Conservation (phyloP, 1,140 invertebrate species). For the Drosophila bocki region DNA sequence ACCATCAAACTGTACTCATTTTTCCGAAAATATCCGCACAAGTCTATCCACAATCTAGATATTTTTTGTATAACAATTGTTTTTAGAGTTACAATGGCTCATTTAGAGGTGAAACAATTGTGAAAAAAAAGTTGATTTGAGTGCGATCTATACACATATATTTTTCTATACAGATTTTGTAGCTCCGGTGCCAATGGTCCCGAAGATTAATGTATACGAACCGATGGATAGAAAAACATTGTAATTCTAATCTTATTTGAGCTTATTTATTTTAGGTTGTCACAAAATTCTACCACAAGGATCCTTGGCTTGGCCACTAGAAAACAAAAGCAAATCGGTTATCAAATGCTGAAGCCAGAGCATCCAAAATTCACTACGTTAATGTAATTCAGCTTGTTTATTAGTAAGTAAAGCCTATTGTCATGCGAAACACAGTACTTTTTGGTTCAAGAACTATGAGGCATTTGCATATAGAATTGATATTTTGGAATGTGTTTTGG, state of each 20-base stretch:
- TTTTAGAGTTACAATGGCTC: no score
- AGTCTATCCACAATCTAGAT: no score
- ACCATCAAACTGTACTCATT: no score
- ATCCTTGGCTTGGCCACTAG: neutral
- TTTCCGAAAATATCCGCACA: no score
- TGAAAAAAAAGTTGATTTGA: no score
- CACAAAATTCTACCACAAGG: neutral
- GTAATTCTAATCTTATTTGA: neutral
- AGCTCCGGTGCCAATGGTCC: no score
- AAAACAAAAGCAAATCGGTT: neutral
- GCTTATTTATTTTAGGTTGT: neutral
- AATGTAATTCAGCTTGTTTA: conserved; percentile 34
- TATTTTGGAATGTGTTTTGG: conserved; percentile 54
- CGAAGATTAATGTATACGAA: neutral
- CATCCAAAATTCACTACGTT: neutral
- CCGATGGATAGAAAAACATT: no score
- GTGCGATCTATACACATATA: no score
- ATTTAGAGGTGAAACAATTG: no score
- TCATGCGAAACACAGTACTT: conserved; percentile 50
- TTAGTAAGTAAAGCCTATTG: conserved; percentile 32
- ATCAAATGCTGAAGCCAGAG: neutral
- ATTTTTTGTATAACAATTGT: no score
- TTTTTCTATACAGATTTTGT: no score
- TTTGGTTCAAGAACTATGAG: conserved; percentile 21
- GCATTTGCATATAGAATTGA: conserved; percentile 60